Percentiles rank a stretch among this genome's conserved stretches.
These are phyloP conservation scores for Gymnoscelis rufifasciata DNA, from an alignment of 2,888 invertebrate species.

Conservation along the genomic window DNA sequence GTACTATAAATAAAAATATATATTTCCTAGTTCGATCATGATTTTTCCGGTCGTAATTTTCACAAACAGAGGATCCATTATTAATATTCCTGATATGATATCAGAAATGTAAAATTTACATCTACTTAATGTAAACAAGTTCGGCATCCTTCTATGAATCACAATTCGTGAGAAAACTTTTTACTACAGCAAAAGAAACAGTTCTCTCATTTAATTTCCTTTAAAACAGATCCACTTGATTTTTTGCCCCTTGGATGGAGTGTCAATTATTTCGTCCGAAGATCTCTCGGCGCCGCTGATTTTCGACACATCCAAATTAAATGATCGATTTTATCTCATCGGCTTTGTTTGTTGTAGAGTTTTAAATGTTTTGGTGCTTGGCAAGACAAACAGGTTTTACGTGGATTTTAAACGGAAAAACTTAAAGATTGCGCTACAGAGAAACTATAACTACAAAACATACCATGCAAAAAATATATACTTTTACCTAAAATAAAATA, in stretches of 20 bases:
- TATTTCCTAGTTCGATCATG: too few relatives aligned
- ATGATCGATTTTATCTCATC: constrained; percentile 31
- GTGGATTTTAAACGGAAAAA: not conserved
- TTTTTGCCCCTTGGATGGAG: constrained; percentile 46
- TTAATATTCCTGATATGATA: too few relatives aligned
- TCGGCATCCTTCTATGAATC: constrained; percentile 5
- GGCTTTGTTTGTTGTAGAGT: constrained; percentile 8
- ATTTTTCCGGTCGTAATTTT: too few relatives aligned
- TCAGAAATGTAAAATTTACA: too few relatives aligned
- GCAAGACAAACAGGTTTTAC: not conserved
- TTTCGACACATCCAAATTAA: constrained; percentile 48
- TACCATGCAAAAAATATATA: too few relatives aligned
- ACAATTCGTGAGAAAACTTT: constrained; percentile 42
- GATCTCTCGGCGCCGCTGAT: constrained; percentile 33
- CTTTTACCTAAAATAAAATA: too few relatives aligned
- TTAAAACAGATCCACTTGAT: constrained; percentile 37
- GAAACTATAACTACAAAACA: too few relatives aligned
- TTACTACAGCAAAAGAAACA: constrained; percentile 38
- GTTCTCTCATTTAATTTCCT: constrained; percentile 35
- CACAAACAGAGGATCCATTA: too few relatives aligned
- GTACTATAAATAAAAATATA: too few relatives aligned
- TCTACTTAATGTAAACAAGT: too few relatives aligned
- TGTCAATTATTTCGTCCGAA: constrained; percentile 69
- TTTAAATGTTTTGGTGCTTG: constrained; percentile 1
- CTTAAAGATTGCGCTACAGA: too few relatives aligned